Conservation (phyloP, 2,888 invertebrate genomes). For the Anthophora plumipes region DNA sequence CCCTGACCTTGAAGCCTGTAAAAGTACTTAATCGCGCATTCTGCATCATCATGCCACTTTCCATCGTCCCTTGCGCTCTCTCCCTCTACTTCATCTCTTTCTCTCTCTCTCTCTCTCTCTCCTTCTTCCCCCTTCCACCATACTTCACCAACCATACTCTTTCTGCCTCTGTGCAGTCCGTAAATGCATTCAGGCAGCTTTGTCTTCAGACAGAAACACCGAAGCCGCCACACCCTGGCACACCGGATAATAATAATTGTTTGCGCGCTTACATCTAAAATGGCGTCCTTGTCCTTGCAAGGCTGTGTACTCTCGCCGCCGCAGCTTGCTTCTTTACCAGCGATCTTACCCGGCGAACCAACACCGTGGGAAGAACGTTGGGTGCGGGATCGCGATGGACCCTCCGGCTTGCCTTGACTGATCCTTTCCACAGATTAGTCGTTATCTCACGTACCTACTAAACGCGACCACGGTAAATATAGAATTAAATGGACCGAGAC, state of each 20-base stretch:
- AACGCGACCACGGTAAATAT: conserved; percentile 69
- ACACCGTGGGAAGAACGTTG: conserved; percentile 78
- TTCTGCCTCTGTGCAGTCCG: conserved; percentile 12
- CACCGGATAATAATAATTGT: conserved; percentile 69
- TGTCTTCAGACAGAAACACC: conserved; percentile 44
- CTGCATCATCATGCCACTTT: conserved; percentile 65
- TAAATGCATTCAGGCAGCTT: conserved; percentile 21
- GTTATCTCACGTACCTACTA: conserved; percentile 57
- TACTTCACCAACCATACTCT: background rate
- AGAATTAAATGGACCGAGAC: conserved; percentile 72
- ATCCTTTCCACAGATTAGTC: conserved; percentile 73
- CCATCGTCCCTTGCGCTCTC: conserved; percentile 29
- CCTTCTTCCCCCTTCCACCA: conserved; percentile 14
- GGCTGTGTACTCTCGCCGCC: conserved; percentile 63
- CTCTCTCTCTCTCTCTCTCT: conserved; percentile 20
- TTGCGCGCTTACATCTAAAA: conserved; percentile 72
- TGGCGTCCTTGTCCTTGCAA: conserved; percentile 81
- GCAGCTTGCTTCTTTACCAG: conserved; percentile 61
- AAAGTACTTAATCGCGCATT: conserved; percentile 67
- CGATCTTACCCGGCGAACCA: conserved; percentile 34
- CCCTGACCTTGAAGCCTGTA: conserved; percentile 61
- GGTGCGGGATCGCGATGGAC: conserved; percentile 64
- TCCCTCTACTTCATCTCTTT: background rate
- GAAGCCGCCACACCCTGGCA: conserved; percentile 62
- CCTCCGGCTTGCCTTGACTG: conserved; percentile 73